Base-by-base conservation (phyloP, 1,140 invertebrate genomes). In the Triops cancriformis region DNA sequence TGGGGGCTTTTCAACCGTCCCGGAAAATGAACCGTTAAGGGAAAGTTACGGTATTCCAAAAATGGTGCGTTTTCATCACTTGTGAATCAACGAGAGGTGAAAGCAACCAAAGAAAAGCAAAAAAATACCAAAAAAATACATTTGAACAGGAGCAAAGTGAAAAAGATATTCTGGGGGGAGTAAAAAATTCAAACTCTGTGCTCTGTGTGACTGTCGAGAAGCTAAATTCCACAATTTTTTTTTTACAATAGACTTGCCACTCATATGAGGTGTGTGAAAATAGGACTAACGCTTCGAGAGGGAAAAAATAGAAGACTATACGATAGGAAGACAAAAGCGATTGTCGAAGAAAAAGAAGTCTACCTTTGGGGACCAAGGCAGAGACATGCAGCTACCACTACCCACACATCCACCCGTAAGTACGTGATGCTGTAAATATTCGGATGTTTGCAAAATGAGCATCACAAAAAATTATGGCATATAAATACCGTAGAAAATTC, bases 341-440 rank as follows among this genome's bases (percentile, higher is more conserved):
- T 64, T 64, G 51, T 64, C 51, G 51, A 64, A 64, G 51, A 64
- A 64, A 64, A 64, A 64, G 51, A 64, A 64, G 51, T 64, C 51
- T 64, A 76, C 37, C 26, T 41, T 74, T 45, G 37, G 74, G 74
- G 41, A 31, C 74, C 74, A 76, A 76, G 74, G 74, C 74, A 76
- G 74, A 76, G 74, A 76, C 74, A 76, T 76, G 74, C 74, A 76
- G 74, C 74, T 76, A 76, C 74, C 74, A 76, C 74, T 28, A 76
- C 74, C 37, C 27, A 76, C 74, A 76, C 74, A 31, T 76, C 37
- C 74, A 76, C 37, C 45, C 41, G 37, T 45, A 42, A 26, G 41
- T 28, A 31, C 51, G 51, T 64, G 51, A n/a, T 64, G 51, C 51
- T 64, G 51, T 64, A 64, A 64, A 64, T 64, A 64, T 64, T 64